Evolutionary conservation across 2,113 vertebrate genomes (phyloP).

Genomic region (Poeciliopsis turrubarensis): DNA sequence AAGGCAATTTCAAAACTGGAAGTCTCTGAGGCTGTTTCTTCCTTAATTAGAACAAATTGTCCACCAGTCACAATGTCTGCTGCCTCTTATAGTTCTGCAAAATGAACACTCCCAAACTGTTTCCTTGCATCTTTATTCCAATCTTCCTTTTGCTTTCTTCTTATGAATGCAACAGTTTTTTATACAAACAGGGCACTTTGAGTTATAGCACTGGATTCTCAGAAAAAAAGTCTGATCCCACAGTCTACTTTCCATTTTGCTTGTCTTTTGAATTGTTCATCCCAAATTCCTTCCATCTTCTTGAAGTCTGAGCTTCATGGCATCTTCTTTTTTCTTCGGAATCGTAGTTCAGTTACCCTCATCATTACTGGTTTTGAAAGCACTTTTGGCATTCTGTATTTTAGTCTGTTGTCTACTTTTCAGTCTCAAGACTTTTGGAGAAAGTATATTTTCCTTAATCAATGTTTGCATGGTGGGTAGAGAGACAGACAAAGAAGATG

Average conservation of each 20-base stretch:
- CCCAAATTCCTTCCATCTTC: constrained; percentile 47
- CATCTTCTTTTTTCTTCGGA: constrained; percentile 49
- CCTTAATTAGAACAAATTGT: constrained; percentile 38
- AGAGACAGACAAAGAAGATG: constrained; percentile 48
- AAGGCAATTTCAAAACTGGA: constrained; percentile 48
- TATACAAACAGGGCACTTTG: constrained; percentile 28
- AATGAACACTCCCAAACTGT: constrained; percentile 23
- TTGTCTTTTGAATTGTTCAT: constrained; percentile 45
- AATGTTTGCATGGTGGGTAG: constrained; percentile 49
- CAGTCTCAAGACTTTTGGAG: constrained; percentile 59
- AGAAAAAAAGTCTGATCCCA: constrained; percentile 26
- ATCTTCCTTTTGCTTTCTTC: constrained; percentile 31
- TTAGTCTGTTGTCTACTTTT: constrained; percentile 56
- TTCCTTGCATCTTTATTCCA: constrained; percentile 28
- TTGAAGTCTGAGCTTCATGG: constrained; percentile 46
- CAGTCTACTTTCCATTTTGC: constrained; percentile 26
- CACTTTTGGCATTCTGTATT: constrained; percentile 90
- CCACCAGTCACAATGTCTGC: constrained; percentile 41
- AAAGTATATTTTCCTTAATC: constrained; percentile 50
- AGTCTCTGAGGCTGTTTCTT: constrained; percentile 31
- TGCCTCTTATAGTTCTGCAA: constrained; percentile 29
- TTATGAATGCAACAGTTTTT: constrained; percentile 50
- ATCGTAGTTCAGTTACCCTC: constrained; percentile 66
- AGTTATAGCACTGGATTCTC: constrained; percentile 32
- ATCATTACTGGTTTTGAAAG: constrained; percentile 71